Conservation (phyloP, 2,888 invertebrate genomes). For the Andrena flavipes region DNA sequence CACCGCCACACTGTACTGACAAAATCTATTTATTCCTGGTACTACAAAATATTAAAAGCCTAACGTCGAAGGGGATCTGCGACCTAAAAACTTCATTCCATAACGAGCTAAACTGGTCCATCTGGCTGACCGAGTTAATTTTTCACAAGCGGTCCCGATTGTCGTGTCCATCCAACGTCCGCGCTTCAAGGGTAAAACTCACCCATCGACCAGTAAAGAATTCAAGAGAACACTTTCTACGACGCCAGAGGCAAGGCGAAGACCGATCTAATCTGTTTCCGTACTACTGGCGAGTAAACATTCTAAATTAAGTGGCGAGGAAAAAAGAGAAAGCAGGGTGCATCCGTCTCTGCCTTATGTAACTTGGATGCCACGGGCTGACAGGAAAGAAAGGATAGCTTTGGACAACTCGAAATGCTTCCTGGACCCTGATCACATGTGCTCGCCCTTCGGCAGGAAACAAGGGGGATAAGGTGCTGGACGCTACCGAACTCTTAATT, state of each 20-base stretch:
- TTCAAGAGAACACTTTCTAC: background rate
- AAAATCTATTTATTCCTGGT: too few relatives aligned
- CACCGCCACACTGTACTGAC: too few relatives aligned
- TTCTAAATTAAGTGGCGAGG: conserved; percentile 15
- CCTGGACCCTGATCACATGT: conserved; percentile 59
- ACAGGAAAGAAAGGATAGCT: conserved; percentile 40
- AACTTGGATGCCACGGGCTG: conserved; percentile 43
- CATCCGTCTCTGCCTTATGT: conserved; percentile 65
- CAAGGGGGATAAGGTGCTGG: conserved; percentile 40
- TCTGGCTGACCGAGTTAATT: background rate
- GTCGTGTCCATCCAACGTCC: background rate
- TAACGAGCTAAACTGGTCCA: too few relatives aligned
- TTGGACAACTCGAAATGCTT: conserved; percentile 48
- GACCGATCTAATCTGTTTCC: conserved; percentile 17
- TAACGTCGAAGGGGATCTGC: background rate
- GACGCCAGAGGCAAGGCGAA: background rate
- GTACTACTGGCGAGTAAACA: conserved; percentile 24
- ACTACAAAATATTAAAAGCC: too few relatives aligned
- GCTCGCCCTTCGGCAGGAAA: conserved; percentile 67
- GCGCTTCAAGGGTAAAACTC: background rate
- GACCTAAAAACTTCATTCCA: too few relatives aligned
- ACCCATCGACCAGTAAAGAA: background rate
- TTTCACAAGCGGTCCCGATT: too few relatives aligned
- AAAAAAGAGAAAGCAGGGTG: conserved; percentile 44
- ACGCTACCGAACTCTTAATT: conserved; percentile 54